phyloP scores from a whole-genome alignment of 2,888 invertebrate species.

The Drosophila affinis region DNA sequence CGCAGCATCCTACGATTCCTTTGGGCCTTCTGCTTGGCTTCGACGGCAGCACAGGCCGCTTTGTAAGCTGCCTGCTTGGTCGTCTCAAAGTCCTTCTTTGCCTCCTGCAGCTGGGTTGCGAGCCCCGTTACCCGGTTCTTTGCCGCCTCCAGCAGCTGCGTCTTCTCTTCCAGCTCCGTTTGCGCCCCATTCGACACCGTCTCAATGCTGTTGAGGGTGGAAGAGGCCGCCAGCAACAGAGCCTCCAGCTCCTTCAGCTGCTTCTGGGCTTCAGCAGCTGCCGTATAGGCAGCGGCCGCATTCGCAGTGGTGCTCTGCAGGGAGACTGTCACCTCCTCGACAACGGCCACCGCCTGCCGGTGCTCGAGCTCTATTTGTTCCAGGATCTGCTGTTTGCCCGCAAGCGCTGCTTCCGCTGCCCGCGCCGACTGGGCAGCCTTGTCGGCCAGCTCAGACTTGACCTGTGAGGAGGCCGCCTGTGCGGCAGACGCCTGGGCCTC shows the following conservation, averaged over 20 bases:
- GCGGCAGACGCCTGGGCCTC: conserved; percentile 90
- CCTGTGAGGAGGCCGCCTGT: conserved; percentile 89
- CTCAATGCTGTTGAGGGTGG: conserved; percentile 86
- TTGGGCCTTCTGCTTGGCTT: conserved; percentile 86
- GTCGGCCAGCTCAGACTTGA: conserved; percentile 89
- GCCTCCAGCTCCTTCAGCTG: conserved; percentile 84
- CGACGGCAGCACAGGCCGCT: conserved; percentile 88
- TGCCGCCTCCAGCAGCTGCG: conserved; percentile 88
- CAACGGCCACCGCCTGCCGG: conserved; percentile 87
- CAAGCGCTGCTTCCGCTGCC: conserved; percentile 88
- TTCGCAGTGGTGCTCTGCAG: conserved; percentile 87
- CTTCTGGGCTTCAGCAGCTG: conserved; percentile 86
- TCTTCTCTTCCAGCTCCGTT: conserved; percentile 87
- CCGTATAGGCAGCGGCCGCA: conserved; percentile 84
- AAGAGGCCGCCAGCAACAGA: conserved; percentile 85
- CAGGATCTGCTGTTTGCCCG: conserved; percentile 89
- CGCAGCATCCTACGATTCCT: too few species aligned
- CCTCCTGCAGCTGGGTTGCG: conserved; percentile 86
- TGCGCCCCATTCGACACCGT: conserved; percentile 87
- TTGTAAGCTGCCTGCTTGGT: conserved; percentile 89
- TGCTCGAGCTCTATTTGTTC: conserved; percentile 88
- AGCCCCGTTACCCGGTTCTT: conserved; percentile 87
- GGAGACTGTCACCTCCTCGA: conserved; percentile 86
- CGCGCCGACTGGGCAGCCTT: conserved; percentile 89
- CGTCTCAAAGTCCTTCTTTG: conserved; percentile 87